A percentile compares a stretch with the other conserved stretches of the same genome.
Conservation (phyloP, 2,113 vertebrate species). For the Tinamus guttatus region DNA sequence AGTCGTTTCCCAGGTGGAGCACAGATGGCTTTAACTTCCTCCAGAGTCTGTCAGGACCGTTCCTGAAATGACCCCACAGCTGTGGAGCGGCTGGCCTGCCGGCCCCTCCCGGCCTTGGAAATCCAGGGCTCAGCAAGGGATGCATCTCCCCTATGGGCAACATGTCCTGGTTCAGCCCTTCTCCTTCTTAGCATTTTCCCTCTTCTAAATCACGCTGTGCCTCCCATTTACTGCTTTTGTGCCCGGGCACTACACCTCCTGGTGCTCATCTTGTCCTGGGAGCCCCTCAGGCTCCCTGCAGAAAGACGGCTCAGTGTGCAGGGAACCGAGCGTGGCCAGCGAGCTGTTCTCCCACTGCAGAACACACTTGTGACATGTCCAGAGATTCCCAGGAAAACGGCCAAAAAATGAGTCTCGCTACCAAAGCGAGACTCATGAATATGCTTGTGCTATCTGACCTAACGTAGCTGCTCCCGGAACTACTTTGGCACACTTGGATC, state of each 20-base stretch:
- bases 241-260: background rate
- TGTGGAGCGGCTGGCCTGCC: background rate
- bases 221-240: background rate
- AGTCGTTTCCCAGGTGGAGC: background rate
- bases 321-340: background rate
- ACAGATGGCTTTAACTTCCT: slow-evolving; percentile 12
- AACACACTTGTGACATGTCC: background rate
- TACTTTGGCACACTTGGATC: background rate
- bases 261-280: background rate
- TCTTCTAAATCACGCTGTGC: background rate
- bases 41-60: background rate
- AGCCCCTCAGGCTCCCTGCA: fast-evolving
- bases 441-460: background rate
- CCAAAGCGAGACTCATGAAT: background rate
- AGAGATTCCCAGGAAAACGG: background rate
- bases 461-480: background rate
- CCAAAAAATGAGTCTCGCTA: background rate
- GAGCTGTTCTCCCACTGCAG: background rate
- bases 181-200: background rate
- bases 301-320: background rate
- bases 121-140: fast-evolving
- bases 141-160: background rate
- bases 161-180: background rate
- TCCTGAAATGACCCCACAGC: background rate
- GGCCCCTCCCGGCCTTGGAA: background rate